phyloP scores from a whole-genome alignment of 2,113 vertebrate genomes.

The Bubo bubo region DNA sequence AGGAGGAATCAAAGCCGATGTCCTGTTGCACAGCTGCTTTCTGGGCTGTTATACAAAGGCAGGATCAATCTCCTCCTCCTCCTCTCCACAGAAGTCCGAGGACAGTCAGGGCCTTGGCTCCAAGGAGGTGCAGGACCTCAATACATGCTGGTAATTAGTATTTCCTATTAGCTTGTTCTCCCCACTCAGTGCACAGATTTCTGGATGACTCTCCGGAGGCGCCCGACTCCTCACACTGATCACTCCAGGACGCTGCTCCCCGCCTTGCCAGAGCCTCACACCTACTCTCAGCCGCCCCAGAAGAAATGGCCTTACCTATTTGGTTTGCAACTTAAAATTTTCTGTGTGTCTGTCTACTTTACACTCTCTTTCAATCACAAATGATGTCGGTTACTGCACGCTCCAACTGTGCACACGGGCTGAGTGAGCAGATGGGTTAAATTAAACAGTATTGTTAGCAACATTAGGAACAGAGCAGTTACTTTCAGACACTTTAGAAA shows the following conservation, averaged over 20 bases:
- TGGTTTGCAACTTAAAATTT: neutral
- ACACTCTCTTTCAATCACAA: conserved; percentile 16
- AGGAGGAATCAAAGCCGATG: rapidly evolving
- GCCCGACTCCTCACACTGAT: rapidly evolving
- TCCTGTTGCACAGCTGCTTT: neutral
- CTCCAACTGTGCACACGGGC: conserved; percentile 29
- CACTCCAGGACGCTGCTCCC: neutral
- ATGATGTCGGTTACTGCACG: neutral
- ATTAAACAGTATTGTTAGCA: conserved; percentile 33
- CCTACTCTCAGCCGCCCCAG: neutral
- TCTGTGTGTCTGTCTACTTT: neutral
- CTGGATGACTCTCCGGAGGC: neutral
- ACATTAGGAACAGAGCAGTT: conserved; percentile 36
- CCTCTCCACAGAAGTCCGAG: neutral
- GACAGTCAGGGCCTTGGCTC: neutral
- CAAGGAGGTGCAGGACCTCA: neutral
- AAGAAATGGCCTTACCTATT: neutral
- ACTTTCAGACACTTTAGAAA: conserved; percentile 44
- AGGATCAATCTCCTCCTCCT: neutral
- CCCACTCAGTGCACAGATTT: neutral
- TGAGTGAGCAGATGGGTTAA: conserved; percentile 52
- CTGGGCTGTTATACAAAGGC: neutral
- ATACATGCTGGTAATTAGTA: neutral
- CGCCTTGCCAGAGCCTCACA: neutral
- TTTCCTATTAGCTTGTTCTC: neutral